Conservation (phyloP, 2,888 invertebrate species). For the Busseola fusca region DNA sequence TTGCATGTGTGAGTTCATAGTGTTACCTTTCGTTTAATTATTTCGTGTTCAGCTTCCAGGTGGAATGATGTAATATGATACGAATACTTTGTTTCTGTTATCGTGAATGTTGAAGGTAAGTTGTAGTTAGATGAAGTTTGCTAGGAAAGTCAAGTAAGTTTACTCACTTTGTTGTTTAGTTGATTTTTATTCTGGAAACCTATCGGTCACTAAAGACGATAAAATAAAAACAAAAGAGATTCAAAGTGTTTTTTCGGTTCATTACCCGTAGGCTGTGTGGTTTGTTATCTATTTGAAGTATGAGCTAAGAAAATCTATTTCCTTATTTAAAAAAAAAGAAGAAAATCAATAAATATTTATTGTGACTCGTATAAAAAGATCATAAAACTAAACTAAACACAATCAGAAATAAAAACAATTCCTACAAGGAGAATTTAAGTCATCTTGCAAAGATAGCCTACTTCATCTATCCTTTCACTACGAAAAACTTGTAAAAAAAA, state of each 20-base stretch:
- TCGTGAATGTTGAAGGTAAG: not conserved
- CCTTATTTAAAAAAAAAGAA: not conserved
- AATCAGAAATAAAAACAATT: no score
- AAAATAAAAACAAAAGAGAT: not conserved
- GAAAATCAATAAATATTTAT: no score
- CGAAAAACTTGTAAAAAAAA: no score
- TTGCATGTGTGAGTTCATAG: slow-evolving; percentile 9
- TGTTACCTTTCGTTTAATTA: slow-evolving; percentile 23
- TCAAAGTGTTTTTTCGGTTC: not conserved
- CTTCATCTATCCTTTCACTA: no score
- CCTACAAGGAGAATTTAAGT: no score
- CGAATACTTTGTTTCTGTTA: slow-evolving; percentile 1
- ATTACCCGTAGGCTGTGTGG: not conserved
- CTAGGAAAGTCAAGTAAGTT: not conserved
- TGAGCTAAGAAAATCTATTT: not conserved
- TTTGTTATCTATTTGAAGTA: not conserved
- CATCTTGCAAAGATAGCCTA: no score
- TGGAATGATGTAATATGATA: not conserved
- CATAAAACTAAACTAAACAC: no score
- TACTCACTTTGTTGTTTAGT: not conserved
- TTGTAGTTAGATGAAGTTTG: not conserved
- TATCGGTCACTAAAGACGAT: no score
- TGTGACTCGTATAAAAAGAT: no score
- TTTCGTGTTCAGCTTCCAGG: slow-evolving; percentile 18
- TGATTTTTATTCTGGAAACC: not conserved